Evolutionary conservation across 2,113 vertebrate genomes (phyloP).

Genomic region (Eira barbara): DNA sequence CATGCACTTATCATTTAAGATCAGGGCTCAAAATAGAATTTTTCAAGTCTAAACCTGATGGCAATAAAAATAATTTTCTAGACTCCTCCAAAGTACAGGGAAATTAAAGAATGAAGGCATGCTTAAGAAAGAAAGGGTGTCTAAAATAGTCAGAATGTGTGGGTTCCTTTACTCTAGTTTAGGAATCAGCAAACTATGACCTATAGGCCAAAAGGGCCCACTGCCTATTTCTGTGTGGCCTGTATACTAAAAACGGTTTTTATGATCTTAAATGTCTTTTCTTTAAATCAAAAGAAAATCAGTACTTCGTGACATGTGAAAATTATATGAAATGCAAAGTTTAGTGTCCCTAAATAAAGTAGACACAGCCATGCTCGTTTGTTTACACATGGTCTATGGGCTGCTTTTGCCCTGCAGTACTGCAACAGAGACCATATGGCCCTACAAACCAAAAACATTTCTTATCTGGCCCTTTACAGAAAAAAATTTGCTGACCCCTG

Average conservation of each 20-base stretch:
- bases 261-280: neutral
- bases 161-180: neutral
- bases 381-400: neutral
- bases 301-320: neutral
- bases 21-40: neutral
- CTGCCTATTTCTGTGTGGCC: neutral
- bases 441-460: neutral
- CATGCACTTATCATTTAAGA: neutral
- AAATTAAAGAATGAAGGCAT: neutral
- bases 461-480: neutral
- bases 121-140: neutral
- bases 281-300: neutral
- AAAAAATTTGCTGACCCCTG: neutral
- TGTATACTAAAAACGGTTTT: neutral
- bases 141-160: neutral
- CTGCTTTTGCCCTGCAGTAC: neutral
- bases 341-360: neutral
- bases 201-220: neutral
- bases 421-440: neutral
- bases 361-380: neutral
- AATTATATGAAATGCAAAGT: neutral
- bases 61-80: constrained; percentile 15
- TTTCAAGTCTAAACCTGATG: neutral
- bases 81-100: neutral
- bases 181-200: neutral